Evolutionary conservation across 2,797 vertebrate species (phyloP).

Genomic region (Poeciliopsis paucimaculata): DNA sequence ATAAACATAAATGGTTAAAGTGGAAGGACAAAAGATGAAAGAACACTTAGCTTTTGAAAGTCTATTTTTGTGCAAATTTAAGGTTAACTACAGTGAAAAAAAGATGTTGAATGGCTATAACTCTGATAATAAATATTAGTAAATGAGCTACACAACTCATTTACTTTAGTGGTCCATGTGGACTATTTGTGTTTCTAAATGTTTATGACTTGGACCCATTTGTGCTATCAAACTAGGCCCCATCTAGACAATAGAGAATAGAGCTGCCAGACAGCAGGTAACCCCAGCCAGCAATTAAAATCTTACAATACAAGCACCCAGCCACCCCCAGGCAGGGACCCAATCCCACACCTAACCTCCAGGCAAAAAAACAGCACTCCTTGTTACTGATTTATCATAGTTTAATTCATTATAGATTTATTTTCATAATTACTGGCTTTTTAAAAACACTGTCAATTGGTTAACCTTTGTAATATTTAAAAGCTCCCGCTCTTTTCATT

Average conservation of each 20-base stretch:
- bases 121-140: conserved; percentile 2
- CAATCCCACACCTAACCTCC: no score
- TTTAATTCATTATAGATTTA: neutral
- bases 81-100: neutral
- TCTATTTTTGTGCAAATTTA: neutral
- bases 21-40: neutral
- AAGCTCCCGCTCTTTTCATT: neutral
- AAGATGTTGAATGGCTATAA: neutral
- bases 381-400: neutral
- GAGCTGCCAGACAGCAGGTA: conserved; percentile 69
- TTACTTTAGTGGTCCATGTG: conserved; percentile 35
- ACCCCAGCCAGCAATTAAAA: conserved; percentile 62
- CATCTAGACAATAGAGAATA: conserved; percentile 72
- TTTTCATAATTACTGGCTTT: neutral
- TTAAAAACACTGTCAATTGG: neutral
- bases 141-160: conserved; percentile 11
- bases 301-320: conserved; percentile 23
- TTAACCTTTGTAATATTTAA: neutral
- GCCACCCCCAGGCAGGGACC: neutral
- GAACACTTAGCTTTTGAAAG: neutral
- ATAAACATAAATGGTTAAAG: neutral
- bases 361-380: conserved; percentile 7
- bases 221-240: conserved; percentile 74
- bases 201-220: conserved; percentile 58
- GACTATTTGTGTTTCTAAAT: conserved; percentile 2